Evolutionary conservation across 1,140 invertebrate species (phyloP).

Genomic region (Hormaphis cornu): DNA sequence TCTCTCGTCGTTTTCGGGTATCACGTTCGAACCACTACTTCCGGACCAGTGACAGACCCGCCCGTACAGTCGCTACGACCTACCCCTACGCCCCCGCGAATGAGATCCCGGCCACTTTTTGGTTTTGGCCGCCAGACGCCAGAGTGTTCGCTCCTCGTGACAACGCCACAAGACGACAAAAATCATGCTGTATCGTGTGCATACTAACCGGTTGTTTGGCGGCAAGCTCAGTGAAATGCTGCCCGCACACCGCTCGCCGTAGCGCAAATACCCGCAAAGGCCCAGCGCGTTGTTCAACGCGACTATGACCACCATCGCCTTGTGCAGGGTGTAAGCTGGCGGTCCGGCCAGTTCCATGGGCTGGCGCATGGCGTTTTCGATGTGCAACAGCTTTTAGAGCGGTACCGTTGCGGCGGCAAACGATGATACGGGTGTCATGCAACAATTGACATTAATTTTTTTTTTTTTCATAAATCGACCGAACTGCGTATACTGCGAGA

Average conservation of each 20-base stretch:
- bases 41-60: too few species aligned
- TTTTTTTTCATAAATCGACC: not conserved
- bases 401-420: not conserved
- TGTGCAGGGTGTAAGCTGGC: constrained; percentile 69
- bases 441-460: not conserved
- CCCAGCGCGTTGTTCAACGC: constrained; percentile 73
- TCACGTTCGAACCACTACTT: too few species aligned
- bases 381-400: constrained; percentile 55
- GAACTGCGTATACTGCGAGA: not conserved
- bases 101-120: too few species aligned
- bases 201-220: constrained; percentile 36
- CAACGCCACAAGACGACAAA: constrained; percentile 57
- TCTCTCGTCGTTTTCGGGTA: too few species aligned
- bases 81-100: too few species aligned
- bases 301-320: constrained; percentile 74
- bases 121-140: too few species aligned
- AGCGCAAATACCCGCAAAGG: constrained; percentile 76
- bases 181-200: constrained; percentile 64
- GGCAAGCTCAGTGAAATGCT: constrained; percentile 69
- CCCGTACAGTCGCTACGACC: too few species aligned
- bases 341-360: constrained; percentile 67
- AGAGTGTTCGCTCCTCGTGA: too few species aligned
- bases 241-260: constrained; percentile 55
- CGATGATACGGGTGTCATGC: not conserved
- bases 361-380: constrained; percentile 76